These are phyloP conservation scores for Anhinga anhinga DNA, from an alignment of 2,113 vertebrate species.

Conservation along the genomic window DNA sequence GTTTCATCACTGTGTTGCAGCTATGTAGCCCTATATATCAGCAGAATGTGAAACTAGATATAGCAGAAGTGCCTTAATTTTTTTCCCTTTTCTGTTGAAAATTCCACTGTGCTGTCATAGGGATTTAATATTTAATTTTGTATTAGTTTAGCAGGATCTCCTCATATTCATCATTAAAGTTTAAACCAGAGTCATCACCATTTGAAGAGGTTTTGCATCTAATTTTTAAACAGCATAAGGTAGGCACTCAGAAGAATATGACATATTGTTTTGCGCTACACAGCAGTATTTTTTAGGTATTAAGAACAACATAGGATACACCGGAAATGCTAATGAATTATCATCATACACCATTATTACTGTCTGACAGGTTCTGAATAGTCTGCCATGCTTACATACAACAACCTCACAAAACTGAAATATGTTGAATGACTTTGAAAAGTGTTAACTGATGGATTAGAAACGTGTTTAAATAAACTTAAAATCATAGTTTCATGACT, in stretches of 20 bases:
- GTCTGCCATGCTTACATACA: background rate
- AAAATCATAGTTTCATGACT: background rate
- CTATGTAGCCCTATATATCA: background rate
- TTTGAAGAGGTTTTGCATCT: background rate
- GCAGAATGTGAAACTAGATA: background rate
- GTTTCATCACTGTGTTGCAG: background rate
- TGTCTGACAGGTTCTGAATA: background rate
- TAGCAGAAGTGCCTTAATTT: constrained; percentile 19
- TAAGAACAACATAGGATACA: background rate
- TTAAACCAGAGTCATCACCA: background rate
- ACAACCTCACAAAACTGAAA: background rate
- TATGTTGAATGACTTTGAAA: background rate
- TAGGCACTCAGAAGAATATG: background rate
- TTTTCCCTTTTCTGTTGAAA: background rate
- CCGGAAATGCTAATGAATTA: background rate
- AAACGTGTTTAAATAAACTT: background rate
- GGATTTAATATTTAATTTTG: background rate
- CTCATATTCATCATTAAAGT: background rate
- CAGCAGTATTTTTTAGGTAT: background rate
- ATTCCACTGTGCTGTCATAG: background rate
- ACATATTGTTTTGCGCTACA: background rate
- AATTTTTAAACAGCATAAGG: background rate
- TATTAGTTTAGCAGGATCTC: background rate
- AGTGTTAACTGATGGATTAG: background rate
- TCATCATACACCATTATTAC: background rate